Percentiles rank a stretch among this genome's conserved stretches.
Conservation (phyloP, 2,797 vertebrate species). For the Podarcis siculus region DNA sequence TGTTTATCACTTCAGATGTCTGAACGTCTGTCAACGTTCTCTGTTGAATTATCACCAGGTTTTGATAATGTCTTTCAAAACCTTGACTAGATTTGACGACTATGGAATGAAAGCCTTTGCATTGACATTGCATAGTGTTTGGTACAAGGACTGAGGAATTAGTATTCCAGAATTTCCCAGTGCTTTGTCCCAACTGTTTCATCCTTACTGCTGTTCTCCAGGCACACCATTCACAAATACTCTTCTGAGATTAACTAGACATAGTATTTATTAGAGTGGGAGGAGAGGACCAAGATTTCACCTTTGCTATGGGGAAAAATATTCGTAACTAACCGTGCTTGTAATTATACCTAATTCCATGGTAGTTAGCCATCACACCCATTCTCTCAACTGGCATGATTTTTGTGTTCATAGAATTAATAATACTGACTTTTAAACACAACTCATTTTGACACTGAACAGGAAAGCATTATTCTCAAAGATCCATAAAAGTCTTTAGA, state of each 20-base stretch:
- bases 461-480: not conserved
- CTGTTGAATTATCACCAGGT: not conserved
- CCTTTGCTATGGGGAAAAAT: not conserved
- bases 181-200: not conserved
- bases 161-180: not conserved
- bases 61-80: not conserved
- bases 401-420: not conserved
- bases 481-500: not conserved
- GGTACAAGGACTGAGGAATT: not conserved
- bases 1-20: not conserved
- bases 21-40: not conserved
- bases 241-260: not conserved
- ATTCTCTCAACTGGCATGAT: not conserved
- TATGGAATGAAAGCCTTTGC: not conserved
- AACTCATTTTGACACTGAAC: not conserved
- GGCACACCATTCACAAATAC: not conserved
- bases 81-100: not conserved
- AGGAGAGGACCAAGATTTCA: not conserved
- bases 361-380: not conserved
- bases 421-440: not conserved
- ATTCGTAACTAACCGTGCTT: not conserved
- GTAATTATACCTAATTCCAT: not conserved
- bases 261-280: not conserved
- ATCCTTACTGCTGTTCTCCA: not conserved
- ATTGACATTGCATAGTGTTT: not conserved